phyloP scores from a whole-genome alignment of 1,140 invertebrate genomes.

The Pollicipes pollicipes region DNA sequence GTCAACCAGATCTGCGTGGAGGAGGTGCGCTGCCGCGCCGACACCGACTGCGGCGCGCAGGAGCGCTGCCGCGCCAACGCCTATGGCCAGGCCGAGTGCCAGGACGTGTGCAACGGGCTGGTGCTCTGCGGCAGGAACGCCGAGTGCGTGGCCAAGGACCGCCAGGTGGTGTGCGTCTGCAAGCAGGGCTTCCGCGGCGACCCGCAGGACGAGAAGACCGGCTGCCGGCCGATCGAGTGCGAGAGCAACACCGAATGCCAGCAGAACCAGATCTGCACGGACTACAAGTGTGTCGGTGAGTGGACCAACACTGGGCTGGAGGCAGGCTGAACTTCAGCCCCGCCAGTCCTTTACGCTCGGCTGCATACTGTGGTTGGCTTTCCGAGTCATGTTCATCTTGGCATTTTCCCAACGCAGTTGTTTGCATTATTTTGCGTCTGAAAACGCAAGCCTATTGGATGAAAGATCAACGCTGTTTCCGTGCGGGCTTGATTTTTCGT shows the following conservation, averaged over 20 bases:
- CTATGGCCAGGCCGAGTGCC: conserved; percentile 48
- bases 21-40: conserved; percentile 47
- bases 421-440: too few species aligned
- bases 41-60: conserved; percentile 46
- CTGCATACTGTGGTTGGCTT: too few species aligned
- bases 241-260: conserved; percentile 51
- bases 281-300: conserved; percentile 20
- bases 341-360: too few species aligned
- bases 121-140: conserved; percentile 25
- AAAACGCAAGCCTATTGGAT: too few species aligned
- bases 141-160: conserved; percentile 36
- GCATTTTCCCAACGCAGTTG: too few species aligned
- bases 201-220: conserved; percentile 38
- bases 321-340: too few species aligned
- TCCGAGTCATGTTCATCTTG: too few species aligned
- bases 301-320: background rate
- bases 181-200: conserved; percentile 61
- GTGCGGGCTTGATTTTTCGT: too few species aligned
- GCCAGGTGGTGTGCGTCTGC: conserved; percentile 49
- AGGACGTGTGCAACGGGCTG: conserved; percentile 49
- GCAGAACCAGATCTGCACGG: conserved; percentile 50
- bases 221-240: conserved; percentile 57
- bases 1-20: conserved; percentile 61
- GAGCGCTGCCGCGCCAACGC: conserved; percentile 47
- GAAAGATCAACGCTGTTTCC: too few species aligned